Percentiles rank a stretch among this genome's conserved stretches.
These are phyloP conservation scores for Drosophila nigritarsus DNA, from an alignment of 2,888 invertebrate genomes.

Conservation along the genomic window DNA sequence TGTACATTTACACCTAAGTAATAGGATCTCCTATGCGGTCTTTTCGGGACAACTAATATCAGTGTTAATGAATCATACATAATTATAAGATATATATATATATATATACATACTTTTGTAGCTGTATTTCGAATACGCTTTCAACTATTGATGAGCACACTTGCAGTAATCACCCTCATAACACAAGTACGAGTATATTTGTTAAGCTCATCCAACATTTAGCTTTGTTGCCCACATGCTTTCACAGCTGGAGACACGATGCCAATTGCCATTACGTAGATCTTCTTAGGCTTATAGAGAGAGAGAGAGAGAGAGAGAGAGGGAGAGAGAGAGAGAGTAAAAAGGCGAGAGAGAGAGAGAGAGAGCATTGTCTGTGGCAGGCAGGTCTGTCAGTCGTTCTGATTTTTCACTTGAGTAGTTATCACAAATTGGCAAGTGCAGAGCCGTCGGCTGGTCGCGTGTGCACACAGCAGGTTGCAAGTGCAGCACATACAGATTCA, in stretches of 20 bases:
- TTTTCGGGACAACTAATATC: background rate
- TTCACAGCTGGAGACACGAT: constrained; percentile 33
- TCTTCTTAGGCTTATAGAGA: constrained; percentile 5
- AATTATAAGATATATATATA: background rate
- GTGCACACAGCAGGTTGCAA: constrained; percentile 70
- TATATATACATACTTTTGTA: background rate
- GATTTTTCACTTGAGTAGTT: constrained; percentile 68
- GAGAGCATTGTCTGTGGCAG: constrained; percentile 12
- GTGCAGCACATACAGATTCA: background rate
- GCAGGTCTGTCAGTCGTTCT: constrained; percentile 13
- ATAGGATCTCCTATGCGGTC: background rate
- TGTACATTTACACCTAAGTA: background rate
- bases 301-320: background rate
- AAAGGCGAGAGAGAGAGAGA: too few species aligned
- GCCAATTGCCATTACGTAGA: constrained; percentile 35
- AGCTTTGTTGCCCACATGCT: constrained; percentile 39
- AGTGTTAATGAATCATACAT: background rate
- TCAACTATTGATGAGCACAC: background rate
- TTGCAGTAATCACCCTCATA: background rate
- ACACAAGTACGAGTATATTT: background rate
- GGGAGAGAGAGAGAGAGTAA: too few species aligned
- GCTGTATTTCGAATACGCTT: background rate
- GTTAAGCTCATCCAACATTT: constrained; percentile 20
- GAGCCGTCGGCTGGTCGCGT: constrained; percentile 58
- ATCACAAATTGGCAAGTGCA: constrained; percentile 77